Evolutionary conservation across 2,888 invertebrate genomes (phyloP).

Genomic region (Megastigmus dorsalis): DNA sequence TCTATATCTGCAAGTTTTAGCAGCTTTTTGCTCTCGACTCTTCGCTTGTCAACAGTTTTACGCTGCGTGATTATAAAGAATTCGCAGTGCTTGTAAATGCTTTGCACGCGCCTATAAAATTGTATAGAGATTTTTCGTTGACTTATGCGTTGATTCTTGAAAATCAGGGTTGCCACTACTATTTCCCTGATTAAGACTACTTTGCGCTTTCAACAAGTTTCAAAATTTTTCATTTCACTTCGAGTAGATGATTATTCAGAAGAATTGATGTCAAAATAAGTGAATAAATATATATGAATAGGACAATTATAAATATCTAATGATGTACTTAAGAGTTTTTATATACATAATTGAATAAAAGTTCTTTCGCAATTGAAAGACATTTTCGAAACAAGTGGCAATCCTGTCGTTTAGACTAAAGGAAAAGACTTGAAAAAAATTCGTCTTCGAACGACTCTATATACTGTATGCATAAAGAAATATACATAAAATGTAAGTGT

Average conservation of each 20-base stretch:
- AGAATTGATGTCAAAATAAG: neutral
- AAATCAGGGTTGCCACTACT: conserved; percentile 18
- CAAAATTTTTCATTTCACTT: too few relatives aligned
- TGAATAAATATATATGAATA: conserved; percentile 1
- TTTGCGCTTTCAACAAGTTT: too few relatives aligned
- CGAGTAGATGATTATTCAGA: too few relatives aligned
- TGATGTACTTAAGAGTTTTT: conserved; percentile 33
- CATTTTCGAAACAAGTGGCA: conserved; percentile 40
- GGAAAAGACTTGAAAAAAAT: conserved; percentile 49
- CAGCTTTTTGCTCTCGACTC: conserved; percentile 37
- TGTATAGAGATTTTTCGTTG: neutral
- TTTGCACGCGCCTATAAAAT: neutral
- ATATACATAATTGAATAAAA: conserved; percentile 19
- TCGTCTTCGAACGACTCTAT: conserved; percentile 52
- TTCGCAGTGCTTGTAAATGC: conserved; percentile 5
- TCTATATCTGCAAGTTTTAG: conserved; percentile 5
- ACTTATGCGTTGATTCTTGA: neutral
- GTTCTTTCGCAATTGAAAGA: conserved; percentile 21
- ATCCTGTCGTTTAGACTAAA: conserved; percentile 49
- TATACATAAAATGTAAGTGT: conserved; percentile 42
- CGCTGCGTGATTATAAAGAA: conserved; percentile 7
- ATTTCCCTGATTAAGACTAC: too few relatives aligned
- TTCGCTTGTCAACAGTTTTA: conserved; percentile 3
- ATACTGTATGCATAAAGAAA: conserved; percentile 31
- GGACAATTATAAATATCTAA: neutral